Evolutionary conservation across 1,140 invertebrate genomes (phyloP).

Genomic region (Aphaenogaster floridana): DNA sequence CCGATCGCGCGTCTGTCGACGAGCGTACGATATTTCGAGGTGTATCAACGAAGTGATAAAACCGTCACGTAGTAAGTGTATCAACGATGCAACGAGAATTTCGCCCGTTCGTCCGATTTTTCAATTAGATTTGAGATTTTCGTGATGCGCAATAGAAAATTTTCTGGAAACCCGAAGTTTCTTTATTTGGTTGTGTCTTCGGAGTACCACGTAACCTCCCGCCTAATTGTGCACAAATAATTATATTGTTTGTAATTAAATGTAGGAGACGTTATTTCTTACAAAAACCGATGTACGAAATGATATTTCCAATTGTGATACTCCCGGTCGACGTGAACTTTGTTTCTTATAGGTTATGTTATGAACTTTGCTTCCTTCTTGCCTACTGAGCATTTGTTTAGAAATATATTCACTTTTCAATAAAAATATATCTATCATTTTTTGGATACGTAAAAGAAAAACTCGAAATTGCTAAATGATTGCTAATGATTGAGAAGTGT

Average conservation of each 20-base stretch:
- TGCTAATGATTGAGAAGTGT: neutral
- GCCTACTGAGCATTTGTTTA: neutral
- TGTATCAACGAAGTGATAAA: neutral
- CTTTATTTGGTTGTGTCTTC: neutral
- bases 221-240: neutral
- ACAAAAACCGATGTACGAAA: neutral
- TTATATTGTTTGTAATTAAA: too few species aligned
- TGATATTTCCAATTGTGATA: neutral
- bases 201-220: neutral
- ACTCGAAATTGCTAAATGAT: neutral
- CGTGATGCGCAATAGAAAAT: neutral
- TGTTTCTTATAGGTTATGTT: neutral
- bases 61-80: neutral
- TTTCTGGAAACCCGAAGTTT: neutral
- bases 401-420: neutral
- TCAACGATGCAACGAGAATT: neutral
- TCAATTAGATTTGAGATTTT: neutral
- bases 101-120: neutral
- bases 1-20: neutral
- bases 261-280: neutral
- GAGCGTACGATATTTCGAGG: neutral
- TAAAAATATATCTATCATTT: too few species aligned
- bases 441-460: neutral
- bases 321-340: neutral
- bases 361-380: neutral